These are phyloP conservation scores for Chinchilla lanigera DNA, from an alignment of 2,113 vertebrate genomes.

Conservation along the genomic window DNA sequence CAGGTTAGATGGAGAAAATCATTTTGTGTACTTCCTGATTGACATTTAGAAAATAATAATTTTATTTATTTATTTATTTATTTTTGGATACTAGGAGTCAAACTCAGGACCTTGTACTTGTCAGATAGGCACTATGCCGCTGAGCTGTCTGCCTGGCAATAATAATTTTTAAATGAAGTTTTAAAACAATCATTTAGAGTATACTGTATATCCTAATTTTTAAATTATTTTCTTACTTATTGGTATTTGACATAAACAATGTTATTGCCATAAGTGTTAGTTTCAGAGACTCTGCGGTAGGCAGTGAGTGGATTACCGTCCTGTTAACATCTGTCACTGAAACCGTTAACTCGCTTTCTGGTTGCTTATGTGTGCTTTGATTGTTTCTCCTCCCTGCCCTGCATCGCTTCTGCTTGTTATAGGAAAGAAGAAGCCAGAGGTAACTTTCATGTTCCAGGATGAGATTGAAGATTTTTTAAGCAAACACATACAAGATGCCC, in stretches of 20 bases:
- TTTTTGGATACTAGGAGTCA: no score
- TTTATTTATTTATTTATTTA: no score
- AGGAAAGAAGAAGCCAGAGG: constrained; percentile 91
- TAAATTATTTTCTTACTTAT: constrained; percentile 39
- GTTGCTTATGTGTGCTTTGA: not conserved
- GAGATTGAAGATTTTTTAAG: constrained; percentile 92
- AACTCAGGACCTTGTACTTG: no score
- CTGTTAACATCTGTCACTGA: not conserved
- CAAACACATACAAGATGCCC: constrained; percentile 90
- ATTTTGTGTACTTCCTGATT: constrained; percentile 27
- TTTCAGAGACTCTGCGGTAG: not conserved
- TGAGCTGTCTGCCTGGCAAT: no score
- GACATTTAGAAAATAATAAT: constrained; percentile 24
- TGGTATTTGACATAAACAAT: not conserved
- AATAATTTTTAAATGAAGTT: not conserved
- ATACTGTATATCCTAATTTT: not conserved
- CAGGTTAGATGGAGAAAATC: not conserved
- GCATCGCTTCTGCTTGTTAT: constrained; percentile 22
- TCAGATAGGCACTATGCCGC: no score
- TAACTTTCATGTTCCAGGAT: constrained; percentile 92
- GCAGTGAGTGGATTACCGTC: not conserved
- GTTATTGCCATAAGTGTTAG: constrained; percentile 27
- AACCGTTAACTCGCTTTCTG: not conserved
- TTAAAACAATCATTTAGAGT: not conserved
- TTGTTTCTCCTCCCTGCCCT: not conserved